Evolutionary conservation across 2,797 vertebrate species (phyloP), one percentile per base, ranked within the genome.

Genomic region (Triplophysa bombifrons): DNA sequence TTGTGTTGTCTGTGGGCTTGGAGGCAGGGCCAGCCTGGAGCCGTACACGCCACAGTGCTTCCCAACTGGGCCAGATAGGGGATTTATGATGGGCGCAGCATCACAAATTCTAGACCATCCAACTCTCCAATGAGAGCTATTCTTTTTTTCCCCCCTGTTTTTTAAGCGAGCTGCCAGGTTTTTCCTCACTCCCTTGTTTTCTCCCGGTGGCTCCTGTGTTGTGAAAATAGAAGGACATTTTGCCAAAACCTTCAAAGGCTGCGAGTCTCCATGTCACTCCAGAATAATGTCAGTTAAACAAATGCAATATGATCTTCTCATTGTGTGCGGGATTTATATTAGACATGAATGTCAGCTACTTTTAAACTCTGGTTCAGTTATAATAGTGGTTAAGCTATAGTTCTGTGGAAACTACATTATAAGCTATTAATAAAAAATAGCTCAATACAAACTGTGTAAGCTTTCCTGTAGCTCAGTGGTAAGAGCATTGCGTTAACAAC

Each of bases 31-130:
- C 83, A 73, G 56, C 50, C 72, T 85, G 69, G 61, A 78, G 55
- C 74, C 72, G n/a, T 78, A 76, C 46, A 66, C 69, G 44, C 20
- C 61, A 50, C 76, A 69, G 72, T 70, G 66, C 44, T 73, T 46
- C 70, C 58, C 76, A 78, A 64, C 64, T 44, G 68, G 77, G 58
- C 74, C 73, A 58, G 30, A 55, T 60, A 64, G 27, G 63, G 56
- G 73, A 85, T 83, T 82, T 83, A 83, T 86, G 78, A 82, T 80
- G 60, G 80, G 67, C 50, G 22, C 83, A 25, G 50, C 68, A 80
- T 82, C 76, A 77, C 81, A 74, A 76, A 83, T 77, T 79, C 74
- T 75, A 78, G 64, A 71, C 60, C 78, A 66, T 68, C 73, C 80
- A 71, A 51, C 48, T 75, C 72, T 68, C 65, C 27, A 41, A 25